Base-by-base conservation (phyloP, 2,888 invertebrate species). In the Drosophila recens region DNA sequence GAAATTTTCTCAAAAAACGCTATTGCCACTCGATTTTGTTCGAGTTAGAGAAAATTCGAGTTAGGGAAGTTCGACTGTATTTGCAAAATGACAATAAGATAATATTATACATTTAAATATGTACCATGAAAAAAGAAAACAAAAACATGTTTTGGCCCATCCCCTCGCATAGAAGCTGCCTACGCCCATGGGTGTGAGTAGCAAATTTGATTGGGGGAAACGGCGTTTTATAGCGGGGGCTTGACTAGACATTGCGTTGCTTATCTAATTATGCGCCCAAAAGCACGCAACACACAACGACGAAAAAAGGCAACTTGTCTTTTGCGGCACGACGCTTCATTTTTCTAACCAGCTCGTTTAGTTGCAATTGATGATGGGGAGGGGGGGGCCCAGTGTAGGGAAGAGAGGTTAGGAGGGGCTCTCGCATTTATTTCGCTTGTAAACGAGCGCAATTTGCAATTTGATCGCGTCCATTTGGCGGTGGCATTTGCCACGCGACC, bases 391-490 rank as follows among this genome's bases (percentile, higher is more conserved):
- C 27, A 8, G 8, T 59, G 48, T 27, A 53, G 46, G 20, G 23
- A 33, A 49, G 36, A 27, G 36, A 4, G 9, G 51, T 27, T 45
- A 38, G 48, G 54, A 20, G 20, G 42, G n/a, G n/a, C 49, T 66
- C 68, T 49, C 64, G 76, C 81, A 89, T 88, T 88, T 88, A 83
- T 86, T 88, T 86, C 79, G 75, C 79, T 84, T 89, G 90, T 89
- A 87, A 90, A 89, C 80, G 84, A 87, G 82, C 69, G 78, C 85
- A 89, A 87, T 90, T 89, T 90, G 85, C 85, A 89, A 89, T 89
- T 89, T 82, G 81, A 80, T 76, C 87, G 81, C 79, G 87, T 81
- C 78, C 90, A 79, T 82, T 86, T 80, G 67, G 77, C 71, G 69
- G 48, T 59, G 70, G 51, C 72, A 63, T 51, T 42, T 49, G 42